Conservation (phyloP, 37 sponge, comb jelly and placozoan species). For the Theonella swinhoei region DNA sequence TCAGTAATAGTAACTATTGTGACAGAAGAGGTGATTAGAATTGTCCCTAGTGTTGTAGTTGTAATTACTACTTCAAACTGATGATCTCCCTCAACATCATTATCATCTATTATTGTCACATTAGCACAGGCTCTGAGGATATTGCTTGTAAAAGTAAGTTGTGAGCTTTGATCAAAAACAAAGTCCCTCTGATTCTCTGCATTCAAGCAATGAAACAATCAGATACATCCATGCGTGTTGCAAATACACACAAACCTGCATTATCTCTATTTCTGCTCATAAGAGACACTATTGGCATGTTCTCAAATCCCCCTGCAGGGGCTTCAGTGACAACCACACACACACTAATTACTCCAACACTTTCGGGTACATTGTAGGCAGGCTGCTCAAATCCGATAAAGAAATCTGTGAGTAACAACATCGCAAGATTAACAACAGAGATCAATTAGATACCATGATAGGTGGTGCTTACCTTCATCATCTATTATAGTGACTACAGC, state of each 20-base stretch:
- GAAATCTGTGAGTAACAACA: not conserved
- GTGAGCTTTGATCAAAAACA: not conserved
- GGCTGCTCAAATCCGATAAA: not conserved
- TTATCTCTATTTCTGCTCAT: not conserved
- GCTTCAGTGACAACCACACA: not conserved
- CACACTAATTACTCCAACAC: not conserved
- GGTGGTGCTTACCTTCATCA: not conserved
- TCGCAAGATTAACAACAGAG: not conserved
- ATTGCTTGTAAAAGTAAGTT: too few species aligned
- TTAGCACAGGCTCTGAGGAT: not conserved
- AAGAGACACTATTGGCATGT: not conserved
- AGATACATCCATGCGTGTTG: not conserved
- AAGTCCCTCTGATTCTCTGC: not conserved
- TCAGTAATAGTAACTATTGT: not conserved
- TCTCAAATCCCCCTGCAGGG: not conserved
- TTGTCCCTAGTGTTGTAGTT: not conserved
- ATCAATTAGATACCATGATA: not conserved
- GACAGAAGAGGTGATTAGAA: not conserved
- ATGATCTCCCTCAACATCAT: not conserved
- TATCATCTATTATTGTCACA: not conserved
- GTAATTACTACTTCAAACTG: not conserved
- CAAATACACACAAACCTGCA: not conserved
- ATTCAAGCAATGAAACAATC: not conserved
- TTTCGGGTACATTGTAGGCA: not conserved
- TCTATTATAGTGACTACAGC: not conserved